A percentile compares a stretch with the other conserved stretches of the same genome.
Conservation (phyloP, 1,140 invertebrate genomes). For the Zaprionus ghesquierei region DNA sequence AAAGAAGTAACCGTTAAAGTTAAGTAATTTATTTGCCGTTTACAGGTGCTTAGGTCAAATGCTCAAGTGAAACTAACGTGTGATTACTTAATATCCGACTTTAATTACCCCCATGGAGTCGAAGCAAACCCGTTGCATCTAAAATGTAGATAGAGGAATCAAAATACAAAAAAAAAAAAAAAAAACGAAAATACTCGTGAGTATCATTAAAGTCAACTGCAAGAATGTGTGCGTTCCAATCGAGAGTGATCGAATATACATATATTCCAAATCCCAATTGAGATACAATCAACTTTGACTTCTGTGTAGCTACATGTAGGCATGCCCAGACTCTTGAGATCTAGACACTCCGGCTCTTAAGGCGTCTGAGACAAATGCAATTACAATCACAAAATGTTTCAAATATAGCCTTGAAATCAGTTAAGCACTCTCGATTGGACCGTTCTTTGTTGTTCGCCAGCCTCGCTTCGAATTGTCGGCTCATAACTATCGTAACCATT, state of each 20-base stretch:
- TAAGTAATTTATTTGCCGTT: constrained; percentile 17
- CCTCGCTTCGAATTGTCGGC: not conserved
- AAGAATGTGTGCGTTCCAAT: not conserved
- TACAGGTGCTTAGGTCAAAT: constrained; percentile 23
- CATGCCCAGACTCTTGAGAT: not conserved
- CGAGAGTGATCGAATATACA: not conserved
- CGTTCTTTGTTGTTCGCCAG: constrained; percentile 12
- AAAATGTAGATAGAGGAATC: constrained; percentile 9
- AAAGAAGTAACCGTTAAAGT: not conserved
- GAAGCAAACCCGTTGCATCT: not conserved
- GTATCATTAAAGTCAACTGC: not conserved
- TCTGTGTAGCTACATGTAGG: not conserved
- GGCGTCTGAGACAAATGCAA: constrained; percentile 1
- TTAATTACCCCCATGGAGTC: not conserved
- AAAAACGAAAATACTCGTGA: not conserved
- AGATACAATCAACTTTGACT: constrained; percentile 3
- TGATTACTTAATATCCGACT: constrained; percentile 13
- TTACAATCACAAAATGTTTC: constrained; percentile 22
- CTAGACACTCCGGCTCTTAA: not conserved
- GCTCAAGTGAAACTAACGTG: constrained; percentile 16
- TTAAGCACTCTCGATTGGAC: constrained; percentile 15
- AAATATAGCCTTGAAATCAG: constrained; percentile 24
- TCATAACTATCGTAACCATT: not conserved
- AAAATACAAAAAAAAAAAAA: not conserved
- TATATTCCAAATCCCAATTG: not conserved